Base-by-base conservation (phyloP, 2,797 vertebrate genomes). In the Todus mexicanus region DNA sequence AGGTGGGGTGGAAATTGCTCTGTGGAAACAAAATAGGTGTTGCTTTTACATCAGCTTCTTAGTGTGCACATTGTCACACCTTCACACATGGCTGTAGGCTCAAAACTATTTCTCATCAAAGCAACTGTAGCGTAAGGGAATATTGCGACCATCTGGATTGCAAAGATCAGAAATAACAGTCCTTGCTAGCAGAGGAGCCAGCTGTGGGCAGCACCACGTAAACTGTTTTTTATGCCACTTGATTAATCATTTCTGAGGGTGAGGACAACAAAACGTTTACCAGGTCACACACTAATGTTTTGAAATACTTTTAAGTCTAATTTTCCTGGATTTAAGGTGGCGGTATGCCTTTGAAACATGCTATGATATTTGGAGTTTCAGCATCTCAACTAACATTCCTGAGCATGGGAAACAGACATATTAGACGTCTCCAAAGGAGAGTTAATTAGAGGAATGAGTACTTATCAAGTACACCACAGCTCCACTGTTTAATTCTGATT, bases 81-180 rank as follows among this genome's bases (percentile, higher is more conserved):
- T 95, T 84, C 64, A 61, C 92, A 87, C 81, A 68, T 84, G 78
- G 85, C 66, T 89, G 84, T 92, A 79, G 93, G 64, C 77, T 96
- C 82, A 87, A 82, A 89, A 95, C 87, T 90, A 82, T 93, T 96
- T 95, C 82, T 95, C 88, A 94, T 96, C 91, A 96, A 96, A 95
- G 87, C 90, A 94, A 13, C 89, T 93, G 80, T 37, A 84, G 84
- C n/a, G 7, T 92, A 80, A 85, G 74, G 83, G 77, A 93, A 74
- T 91, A 87, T 45, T 93, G 80, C 0, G 4, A 40, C 84, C 91
- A 80, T 93, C 85, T 93, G 93, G 77, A 63, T 96, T 92, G 84
- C 77, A 90, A 59, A 89, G 70, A 87, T 81, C 83, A 71, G 91
- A 96, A 96, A 57, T 79, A 72, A 63, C 6, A 6, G 69, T 65